A percentile compares a stretch with the other conserved stretches of the same genome.
Evolutionary conservation across 1,140 invertebrate species (phyloP).

Genomic region (Diorhabda carinulata): DNA sequence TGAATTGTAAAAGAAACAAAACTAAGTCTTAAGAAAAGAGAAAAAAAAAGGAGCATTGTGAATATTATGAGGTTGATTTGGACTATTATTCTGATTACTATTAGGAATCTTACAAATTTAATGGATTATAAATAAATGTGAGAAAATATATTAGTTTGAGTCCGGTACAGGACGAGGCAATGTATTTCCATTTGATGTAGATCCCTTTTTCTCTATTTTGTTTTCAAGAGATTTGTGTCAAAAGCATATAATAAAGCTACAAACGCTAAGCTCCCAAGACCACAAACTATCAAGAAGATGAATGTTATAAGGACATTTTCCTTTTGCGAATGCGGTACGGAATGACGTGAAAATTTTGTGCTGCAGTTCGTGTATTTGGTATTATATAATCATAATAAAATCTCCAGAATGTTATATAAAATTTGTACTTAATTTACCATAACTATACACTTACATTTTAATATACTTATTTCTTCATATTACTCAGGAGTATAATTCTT

Average conservation of each 20-base stretch:
- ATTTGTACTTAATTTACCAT: not conserved
- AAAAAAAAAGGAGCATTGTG: too few species aligned
- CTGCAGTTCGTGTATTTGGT: not conserved
- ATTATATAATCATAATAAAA: not conserved
- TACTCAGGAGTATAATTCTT: too few species aligned
- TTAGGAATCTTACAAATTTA: too few species aligned
- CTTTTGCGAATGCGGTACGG: slow-evolving; percentile 20
- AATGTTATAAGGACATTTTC: slow-evolving; percentile 24
- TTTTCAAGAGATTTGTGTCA: slow-evolving; percentile 23
- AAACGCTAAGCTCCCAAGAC: slow-evolving; percentile 15
- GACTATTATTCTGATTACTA: too few species aligned
- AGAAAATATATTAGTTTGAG: not conserved
- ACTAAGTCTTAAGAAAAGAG: too few species aligned
- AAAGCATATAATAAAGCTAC: slow-evolving; percentile 25
- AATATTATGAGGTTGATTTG: too few species aligned
- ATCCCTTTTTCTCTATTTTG: slow-evolving; percentile 19
- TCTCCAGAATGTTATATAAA: not conserved
- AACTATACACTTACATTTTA: too few species aligned
- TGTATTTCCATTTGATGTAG: slow-evolving; percentile 18
- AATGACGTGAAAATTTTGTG: slow-evolving; percentile 5
- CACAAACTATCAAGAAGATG: slow-evolving; percentile 25
- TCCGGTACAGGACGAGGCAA: not conserved
- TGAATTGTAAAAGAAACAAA: too few species aligned
- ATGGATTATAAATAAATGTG: not conserved
- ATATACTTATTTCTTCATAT: too few species aligned